Evolutionary conservation across 2,113 vertebrate species (phyloP).

Genomic region (Gobius niger): DNA sequence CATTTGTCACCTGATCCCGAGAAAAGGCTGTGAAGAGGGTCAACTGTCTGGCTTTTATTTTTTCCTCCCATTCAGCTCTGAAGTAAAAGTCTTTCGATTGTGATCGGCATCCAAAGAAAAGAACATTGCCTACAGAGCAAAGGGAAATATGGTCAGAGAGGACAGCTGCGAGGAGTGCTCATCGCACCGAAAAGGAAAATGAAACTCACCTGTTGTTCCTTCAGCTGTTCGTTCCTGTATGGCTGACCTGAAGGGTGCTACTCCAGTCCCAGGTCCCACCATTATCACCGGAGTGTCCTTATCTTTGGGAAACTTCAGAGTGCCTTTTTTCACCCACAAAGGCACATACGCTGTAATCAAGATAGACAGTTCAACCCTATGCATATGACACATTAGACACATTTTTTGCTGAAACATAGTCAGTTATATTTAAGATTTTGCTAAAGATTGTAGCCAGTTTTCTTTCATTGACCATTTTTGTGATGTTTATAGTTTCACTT

Average conservation of each 20-base stretch:
- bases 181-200: background rate
- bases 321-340: constrained; percentile 89
- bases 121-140: constrained; percentile 76
- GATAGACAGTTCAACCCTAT: no score
- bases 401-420: no score
- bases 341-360: constrained; percentile 78
- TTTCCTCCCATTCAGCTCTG: constrained; percentile 83
- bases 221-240: constrained; percentile 85
- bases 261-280: constrained; percentile 95
- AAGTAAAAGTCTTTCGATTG: constrained; percentile 89
- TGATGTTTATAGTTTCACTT: no score
- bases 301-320: constrained; percentile 81
- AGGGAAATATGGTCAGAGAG: background rate
- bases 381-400: no score
- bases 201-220: constrained; percentile 72
- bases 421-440: no score
- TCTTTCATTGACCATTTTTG: no score
- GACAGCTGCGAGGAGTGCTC: background rate
- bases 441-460: no score
- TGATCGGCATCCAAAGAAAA: constrained; percentile 92
- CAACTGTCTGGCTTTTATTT: constrained; percentile 74
- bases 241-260: constrained; percentile 90
- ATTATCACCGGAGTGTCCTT: constrained; percentile 80
- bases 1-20: constrained; percentile 86
- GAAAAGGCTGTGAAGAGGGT: constrained; percentile 90